Conservation (phyloP, 2,797 vertebrate species). For the Labeo calbasu region DNA sequence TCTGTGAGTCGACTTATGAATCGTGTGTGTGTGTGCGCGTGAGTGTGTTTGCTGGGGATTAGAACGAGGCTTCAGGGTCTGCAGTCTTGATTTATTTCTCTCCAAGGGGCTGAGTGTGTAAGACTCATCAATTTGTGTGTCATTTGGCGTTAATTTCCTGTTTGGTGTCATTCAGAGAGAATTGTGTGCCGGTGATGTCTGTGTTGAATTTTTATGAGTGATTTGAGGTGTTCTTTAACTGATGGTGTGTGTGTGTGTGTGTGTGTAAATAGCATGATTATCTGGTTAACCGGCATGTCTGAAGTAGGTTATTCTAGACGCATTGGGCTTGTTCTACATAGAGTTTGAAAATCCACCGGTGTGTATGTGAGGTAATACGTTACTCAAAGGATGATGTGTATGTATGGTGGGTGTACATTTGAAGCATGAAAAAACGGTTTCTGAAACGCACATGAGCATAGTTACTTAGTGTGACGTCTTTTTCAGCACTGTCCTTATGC, state of each 20-base stretch:
- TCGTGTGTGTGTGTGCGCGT: conserved; percentile 20
- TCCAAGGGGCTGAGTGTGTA: conserved; percentile 27
- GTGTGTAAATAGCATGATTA: conserved; percentile 25
- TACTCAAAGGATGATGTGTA: not conserved
- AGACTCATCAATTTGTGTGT: conserved; percentile 1
- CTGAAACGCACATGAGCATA: not conserved
- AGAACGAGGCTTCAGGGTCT: conserved; percentile 5
- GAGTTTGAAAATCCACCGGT: conserved; percentile 8
- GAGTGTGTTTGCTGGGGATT: conserved; percentile 37
- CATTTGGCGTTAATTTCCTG: conserved; percentile 12
- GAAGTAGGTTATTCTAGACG: conserved; percentile 54
- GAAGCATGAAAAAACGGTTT: not conserved
- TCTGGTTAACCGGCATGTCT: conserved; percentile 18
- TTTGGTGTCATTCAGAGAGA: conserved; percentile 3
- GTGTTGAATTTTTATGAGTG: not conserved
- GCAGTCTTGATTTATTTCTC: conserved; percentile 32
- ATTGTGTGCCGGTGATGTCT: not conserved
- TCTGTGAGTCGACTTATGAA: conserved; percentile 50
- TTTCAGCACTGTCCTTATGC: not conserved
- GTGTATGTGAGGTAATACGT: not conserved
- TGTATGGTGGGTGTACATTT: conserved; percentile 6
- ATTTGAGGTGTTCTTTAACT: conserved; percentile 35
- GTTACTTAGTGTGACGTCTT: not conserved
- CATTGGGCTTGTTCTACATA: conserved; percentile 21
- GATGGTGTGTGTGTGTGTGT: conserved; percentile 61